Evolutionary conservation across 2,888 invertebrate species (phyloP), one percentile per base, ranked within the genome.

Genomic region (Lithodes maja): DNA sequence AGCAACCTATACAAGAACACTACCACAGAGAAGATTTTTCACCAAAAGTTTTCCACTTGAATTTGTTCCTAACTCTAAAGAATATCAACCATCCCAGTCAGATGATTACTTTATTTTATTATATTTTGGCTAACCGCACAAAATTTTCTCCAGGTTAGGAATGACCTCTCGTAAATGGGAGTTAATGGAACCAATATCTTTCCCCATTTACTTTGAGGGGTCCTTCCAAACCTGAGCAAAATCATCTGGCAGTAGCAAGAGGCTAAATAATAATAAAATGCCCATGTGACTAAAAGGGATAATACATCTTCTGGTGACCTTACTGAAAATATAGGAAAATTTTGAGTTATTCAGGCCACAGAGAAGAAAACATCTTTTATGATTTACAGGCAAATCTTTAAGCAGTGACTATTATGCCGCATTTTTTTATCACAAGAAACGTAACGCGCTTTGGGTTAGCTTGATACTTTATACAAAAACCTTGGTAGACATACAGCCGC

Each of bases 1-100:
- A 33, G 33, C 33, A 33, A 33, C 33, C 33, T 33, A 33, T 33
- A 33, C 33, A 33, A 33, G 33, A 33, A 33, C 33, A 81, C 53
- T 74, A 81, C 86, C 86, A 86, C 81, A 81, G 55, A 86, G 74
- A 81, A 81, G 80, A 49, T 61, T 81, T 86, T 86, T 52, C 78
- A 78, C 61, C 74, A 86, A 55, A 85, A 74, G 74, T 79, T 33
- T 33, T 85, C 79, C 78, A 85, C 79, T 78, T 79, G 80, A 85
- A 85, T 85, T 79, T 80, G 68, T 78, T 85, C 53, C 71, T 85
- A 85, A 78, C 78, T 52, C 80, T 68, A 17, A 68, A 61, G 69
- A 52, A 53, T 85, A 33, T 84, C 7, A 84, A 69, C 33, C 71
- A 85, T 68, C 68, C 79, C 80, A 61, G 52, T 9, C 68, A 33